phyloP scores from a whole-genome alignment of 2,888 invertebrate genomes.

The Malthinus seriepunctatus region DNA sequence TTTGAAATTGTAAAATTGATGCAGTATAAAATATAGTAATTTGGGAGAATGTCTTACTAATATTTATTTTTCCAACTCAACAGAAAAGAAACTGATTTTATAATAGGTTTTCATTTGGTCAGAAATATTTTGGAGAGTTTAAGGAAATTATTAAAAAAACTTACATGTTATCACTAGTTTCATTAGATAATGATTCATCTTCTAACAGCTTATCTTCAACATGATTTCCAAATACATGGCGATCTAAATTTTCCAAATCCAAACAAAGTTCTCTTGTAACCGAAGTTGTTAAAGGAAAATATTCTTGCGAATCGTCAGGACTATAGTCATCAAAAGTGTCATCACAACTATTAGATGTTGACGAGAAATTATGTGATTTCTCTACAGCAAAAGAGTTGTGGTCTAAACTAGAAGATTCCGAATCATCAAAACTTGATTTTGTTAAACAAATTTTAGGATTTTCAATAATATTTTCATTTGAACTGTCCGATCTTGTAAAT shows the following conservation, averaged over 20 bases:
- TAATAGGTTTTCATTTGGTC: too few relatives aligned
- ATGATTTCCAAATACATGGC: constrained; percentile 75
- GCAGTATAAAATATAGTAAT: too few relatives aligned
- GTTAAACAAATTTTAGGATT: constrained; percentile 57
- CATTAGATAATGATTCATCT: constrained; percentile 35
- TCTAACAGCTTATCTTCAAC: constrained; percentile 44
- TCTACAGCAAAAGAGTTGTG: constrained; percentile 34
- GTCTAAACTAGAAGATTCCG: constrained; percentile 53
- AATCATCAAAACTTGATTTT: constrained; percentile 56
- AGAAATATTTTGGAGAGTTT: neutral
- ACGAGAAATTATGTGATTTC: constrained; percentile 23
- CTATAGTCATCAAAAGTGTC: constrained; percentile 65
- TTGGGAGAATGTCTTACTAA: too few relatives aligned
- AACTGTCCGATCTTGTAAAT: constrained; percentile 31
- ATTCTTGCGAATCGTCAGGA: constrained; percentile 80
- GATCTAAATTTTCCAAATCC: constrained; percentile 81
- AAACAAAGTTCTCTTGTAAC: constrained; percentile 82
- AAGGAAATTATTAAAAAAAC: constrained; percentile 2
- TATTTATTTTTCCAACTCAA: too few relatives aligned
- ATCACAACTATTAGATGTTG: constrained; percentile 44
- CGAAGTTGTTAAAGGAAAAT: constrained; percentile 85
- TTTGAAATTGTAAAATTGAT: too few relatives aligned
- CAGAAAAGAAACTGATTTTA: too few relatives aligned
- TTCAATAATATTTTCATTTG: constrained; percentile 33
- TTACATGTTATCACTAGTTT: constrained; percentile 27